Conservation (phyloP, 2,113 vertebrate genomes). For the Trochalopteron elliotii region DNA sequence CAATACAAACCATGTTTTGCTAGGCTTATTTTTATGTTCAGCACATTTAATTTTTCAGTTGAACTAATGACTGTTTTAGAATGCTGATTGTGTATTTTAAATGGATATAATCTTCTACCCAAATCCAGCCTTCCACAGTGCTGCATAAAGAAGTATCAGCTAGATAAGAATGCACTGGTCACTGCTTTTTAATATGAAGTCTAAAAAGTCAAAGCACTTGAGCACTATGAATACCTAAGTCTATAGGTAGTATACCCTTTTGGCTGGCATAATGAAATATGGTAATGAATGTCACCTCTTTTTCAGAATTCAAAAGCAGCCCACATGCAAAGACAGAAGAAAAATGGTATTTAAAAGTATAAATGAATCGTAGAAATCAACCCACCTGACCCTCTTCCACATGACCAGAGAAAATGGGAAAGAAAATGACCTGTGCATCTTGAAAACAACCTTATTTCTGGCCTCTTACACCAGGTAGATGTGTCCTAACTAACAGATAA, state of each 20-base stretch:
- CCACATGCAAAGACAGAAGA: not conserved
- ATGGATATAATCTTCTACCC: not conserved
- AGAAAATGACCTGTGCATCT: not conserved
- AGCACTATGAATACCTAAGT: not conserved
- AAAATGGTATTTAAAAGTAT: not conserved
- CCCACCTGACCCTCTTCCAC: not conserved
- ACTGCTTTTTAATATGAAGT: not conserved
- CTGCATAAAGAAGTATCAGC: not conserved
- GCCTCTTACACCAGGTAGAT: not conserved
- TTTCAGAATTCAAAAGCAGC: not conserved
- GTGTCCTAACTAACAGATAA: not conserved
- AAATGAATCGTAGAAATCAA: not conserved
- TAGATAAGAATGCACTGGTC: not conserved
- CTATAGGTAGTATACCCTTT: not conserved
- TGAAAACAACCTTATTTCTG: not conserved
- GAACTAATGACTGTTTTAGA: not conserved
- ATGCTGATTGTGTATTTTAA: not conserved
- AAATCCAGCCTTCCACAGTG: not conserved
- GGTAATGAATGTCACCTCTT: not conserved
- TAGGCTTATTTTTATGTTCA: not conserved
- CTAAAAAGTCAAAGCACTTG: not conserved
- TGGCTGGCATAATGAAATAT: not conserved
- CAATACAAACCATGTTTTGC: not conserved
- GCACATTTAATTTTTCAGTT: not conserved
- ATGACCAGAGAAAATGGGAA: not conserved